Base-by-base conservation (phyloP, 2,797 vertebrate genomes). In the Thamnophis elegans region DNA sequence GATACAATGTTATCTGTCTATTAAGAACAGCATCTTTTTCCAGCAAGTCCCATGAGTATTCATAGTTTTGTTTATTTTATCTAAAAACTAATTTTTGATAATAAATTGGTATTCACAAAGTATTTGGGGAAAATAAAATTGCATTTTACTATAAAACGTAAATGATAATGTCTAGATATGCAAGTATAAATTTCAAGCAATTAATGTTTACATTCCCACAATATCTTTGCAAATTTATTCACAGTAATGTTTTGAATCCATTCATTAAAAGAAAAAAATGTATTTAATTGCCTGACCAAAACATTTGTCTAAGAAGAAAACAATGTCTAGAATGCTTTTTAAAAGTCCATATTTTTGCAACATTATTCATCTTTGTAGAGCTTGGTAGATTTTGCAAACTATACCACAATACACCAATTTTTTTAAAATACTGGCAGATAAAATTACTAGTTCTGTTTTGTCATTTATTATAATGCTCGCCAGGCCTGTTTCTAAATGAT, bases 391-490 rank as follows among this genome's bases (percentile, higher is more conserved):
- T 89, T 89, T 92, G 51, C 73, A n/a, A 92, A 85, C 28, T 11
- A 14, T 85, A 42, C 3, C n/a, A 65, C 53, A 56, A 16, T 6
- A 60, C 22, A 92, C 47, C 5, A 78, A 68, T 51, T 65, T 82
- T 3, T 55, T 20, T 47, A 42, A n/a, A 65, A 65, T 86, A 25
- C 25, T 65, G 54, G 32, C 62, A 14, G 65, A 65, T 87, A 51
- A 89, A 89, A 56, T 87, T 60, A 82, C 20, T 25, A 42, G 32
- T n/a, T 12, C 51, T 22, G 32, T 85, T 60, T 65, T 89, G 32
- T 22, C 56, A 89, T 92, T 86, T 86, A 92, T 59, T 36, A 92
- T 78, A 36, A 92, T 86, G 59, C 47, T 59, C 89, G n/a, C 42
- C 58, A 89, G 58, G 32, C 10, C 16, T 86, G 16, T 56, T 53